phyloP scores from a whole-genome alignment of 2,797 vertebrate genomes.

The Enteromius thamalakanensis region DNA sequence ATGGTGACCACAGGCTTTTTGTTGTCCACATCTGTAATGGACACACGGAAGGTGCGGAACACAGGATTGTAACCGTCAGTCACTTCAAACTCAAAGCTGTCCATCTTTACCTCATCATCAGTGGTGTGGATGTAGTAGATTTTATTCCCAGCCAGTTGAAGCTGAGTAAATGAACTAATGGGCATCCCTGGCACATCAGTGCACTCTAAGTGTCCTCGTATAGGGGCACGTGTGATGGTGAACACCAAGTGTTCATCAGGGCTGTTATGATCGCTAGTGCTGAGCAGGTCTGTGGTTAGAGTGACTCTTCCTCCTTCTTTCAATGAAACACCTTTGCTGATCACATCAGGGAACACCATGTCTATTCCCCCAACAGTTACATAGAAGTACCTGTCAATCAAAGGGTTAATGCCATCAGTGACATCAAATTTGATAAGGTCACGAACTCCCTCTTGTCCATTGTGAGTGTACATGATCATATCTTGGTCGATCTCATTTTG shows the following conservation, averaged over 20 bases:
- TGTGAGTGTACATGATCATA: conserved; percentile 86
- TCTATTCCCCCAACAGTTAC: conserved; percentile 91
- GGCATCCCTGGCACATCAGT: conserved; percentile 87
- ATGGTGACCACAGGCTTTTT: conserved; percentile 93
- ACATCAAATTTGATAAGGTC: conserved; percentile 97
- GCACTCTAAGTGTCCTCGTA: conserved; percentile 92
- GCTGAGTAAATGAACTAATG: conserved; percentile 91
- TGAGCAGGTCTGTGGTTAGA: conserved; percentile 93
- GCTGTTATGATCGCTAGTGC: conserved; percentile 94
- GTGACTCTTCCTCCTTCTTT: conserved; percentile 94
- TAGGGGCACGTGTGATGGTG: conserved; percentile 90
- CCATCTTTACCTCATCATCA: conserved; percentile 95
- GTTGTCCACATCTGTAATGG: conserved; percentile 94
- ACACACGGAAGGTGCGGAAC: conserved; percentile 94
- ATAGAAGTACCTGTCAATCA: conserved; percentile 97
- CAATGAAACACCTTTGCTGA: conserved; percentile 94
- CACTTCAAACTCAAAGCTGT: conserved; percentile 97
- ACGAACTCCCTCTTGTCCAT: conserved; percentile 88
- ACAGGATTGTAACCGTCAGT: conserved; percentile 95
- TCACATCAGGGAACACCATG: conserved; percentile 91
- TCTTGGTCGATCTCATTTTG: conserved; percentile 91
- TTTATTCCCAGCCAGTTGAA: conserved; percentile 94
- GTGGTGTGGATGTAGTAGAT: conserved; percentile 94
- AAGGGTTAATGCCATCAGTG: conserved; percentile 91
- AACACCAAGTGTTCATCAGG: conserved; percentile 94